Percentiles rank a stretch among this genome's conserved stretches.
Evolutionary conservation across 2,888 invertebrate species (phyloP).

Genomic region (Lithophane ornitopus): DNA sequence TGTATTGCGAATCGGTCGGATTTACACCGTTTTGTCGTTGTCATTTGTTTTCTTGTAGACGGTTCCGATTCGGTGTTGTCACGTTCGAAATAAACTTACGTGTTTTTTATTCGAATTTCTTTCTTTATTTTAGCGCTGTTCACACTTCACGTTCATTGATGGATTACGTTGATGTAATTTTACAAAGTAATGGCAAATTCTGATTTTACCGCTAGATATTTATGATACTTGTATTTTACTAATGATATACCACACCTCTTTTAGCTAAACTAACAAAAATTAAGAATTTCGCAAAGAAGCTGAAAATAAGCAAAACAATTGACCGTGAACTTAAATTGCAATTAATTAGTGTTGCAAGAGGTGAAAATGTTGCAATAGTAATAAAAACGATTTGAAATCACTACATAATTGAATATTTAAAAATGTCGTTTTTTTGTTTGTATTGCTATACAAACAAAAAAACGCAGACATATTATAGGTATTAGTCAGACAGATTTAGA

Average conservation of each 20-base stretch:
- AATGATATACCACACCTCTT: background rate
- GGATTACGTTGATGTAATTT: conserved; percentile 12
- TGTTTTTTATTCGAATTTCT: conserved; percentile 15
- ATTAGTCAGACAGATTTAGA: background rate
- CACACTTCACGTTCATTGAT: conserved; percentile 46
- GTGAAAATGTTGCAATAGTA: conserved; percentile 43
- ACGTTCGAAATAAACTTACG: conserved; percentile 65
- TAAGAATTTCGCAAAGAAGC: conserved; percentile 8
- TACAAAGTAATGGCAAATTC: background rate
- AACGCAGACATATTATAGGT: too few relatives aligned
- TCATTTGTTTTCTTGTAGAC: conserved; percentile 52
- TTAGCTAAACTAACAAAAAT: background rate
- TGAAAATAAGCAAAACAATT: conserved; percentile 41
- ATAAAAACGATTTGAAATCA: conserved; percentile 23
- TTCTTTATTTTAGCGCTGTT: conserved; percentile 10
- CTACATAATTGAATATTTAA: conserved; percentile 9
- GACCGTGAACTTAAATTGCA: conserved; percentile 51
- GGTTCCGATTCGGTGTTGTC: conserved; percentile 59
- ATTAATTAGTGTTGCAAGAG: conserved; percentile 46
- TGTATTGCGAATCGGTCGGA: conserved; percentile 67
- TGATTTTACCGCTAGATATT: background rate
- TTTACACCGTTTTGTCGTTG: conserved; percentile 46
- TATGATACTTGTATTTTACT: background rate
- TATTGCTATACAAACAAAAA: too few relatives aligned
- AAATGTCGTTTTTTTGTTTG: background rate